These are phyloP conservation scores for Melanotaenia trifasciata DNA, from an alignment of 2,797 vertebrate species.

Conservation along the genomic window DNA sequence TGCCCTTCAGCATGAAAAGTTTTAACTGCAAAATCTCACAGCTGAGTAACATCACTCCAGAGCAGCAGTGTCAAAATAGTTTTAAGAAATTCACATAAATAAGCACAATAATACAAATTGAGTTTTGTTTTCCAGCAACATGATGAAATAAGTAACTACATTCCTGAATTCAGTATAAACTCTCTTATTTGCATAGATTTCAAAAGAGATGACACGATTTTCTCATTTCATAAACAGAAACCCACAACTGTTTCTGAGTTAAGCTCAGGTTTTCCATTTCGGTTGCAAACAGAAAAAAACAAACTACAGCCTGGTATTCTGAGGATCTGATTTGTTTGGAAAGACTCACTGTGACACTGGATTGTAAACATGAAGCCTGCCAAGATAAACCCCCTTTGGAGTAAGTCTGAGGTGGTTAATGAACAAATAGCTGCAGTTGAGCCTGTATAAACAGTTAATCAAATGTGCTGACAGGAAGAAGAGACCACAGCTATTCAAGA, in stretches of 20 bases:
- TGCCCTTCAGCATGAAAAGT: slow-evolving; percentile 89
- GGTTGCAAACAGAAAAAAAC: background rate
- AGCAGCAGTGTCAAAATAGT: slow-evolving; percentile 32
- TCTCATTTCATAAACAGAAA: slow-evolving; percentile 45
- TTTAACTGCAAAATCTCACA: slow-evolving; percentile 94
- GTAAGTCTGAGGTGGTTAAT: slow-evolving; percentile 49
- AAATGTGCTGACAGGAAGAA: slow-evolving; percentile 68
- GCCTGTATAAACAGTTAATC: slow-evolving; percentile 65
- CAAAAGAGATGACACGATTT: slow-evolving; percentile 26
- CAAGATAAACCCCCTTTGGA: slow-evolving; percentile 53
- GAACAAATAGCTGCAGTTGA: slow-evolving; percentile 72
- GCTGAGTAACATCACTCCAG: slow-evolving; percentile 57
- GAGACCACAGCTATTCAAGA: slow-evolving; percentile 39
- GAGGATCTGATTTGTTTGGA: slow-evolving; percentile 59
- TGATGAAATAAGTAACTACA: slow-evolving; percentile 17
- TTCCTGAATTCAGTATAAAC: slow-evolving; percentile 41
- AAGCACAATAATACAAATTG: background rate
- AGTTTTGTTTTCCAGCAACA: slow-evolving; percentile 24
- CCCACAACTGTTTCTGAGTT: slow-evolving; percentile 15
- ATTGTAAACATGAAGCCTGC: slow-evolving; percentile 56
- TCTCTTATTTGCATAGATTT: slow-evolving; percentile 46
- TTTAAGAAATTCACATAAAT: slow-evolving; percentile 40
- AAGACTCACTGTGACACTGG: slow-evolving; percentile 49
- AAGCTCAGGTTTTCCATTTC: slow-evolving; percentile 38
- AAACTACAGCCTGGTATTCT: slow-evolving; percentile 28